Percentiles rank a stretch among this genome's conserved stretches.
Conservation (phyloP, 2,113 vertebrate genomes). For the Tragelaphus buxtoni region DNA sequence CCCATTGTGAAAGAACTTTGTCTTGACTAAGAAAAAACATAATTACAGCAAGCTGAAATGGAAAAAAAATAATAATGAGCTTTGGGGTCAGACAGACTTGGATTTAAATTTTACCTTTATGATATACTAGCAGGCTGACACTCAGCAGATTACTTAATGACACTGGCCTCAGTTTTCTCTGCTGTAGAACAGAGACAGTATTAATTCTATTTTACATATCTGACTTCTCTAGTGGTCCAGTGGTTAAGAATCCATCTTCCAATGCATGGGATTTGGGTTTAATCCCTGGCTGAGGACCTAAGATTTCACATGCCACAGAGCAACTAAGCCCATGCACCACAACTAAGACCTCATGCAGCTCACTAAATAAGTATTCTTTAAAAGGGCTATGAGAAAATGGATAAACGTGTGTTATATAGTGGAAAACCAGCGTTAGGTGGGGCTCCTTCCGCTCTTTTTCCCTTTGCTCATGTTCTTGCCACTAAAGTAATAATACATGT, state of each 20-base stretch:
- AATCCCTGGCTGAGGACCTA: neutral
- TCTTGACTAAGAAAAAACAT: neutral
- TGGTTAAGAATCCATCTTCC: neutral
- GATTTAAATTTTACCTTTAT: neutral
- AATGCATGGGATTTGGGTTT: neutral
- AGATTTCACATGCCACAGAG: neutral
- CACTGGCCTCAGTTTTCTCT: neutral
- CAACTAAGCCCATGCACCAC: neutral
- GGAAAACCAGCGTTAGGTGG: neutral
- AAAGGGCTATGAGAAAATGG: neutral
- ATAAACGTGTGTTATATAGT: neutral
- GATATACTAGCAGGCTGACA: neutral
- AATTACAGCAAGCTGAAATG: neutral
- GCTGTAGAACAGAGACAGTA: neutral
- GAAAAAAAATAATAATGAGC: neutral
- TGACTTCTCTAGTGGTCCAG: neutral
- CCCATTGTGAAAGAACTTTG: neutral
- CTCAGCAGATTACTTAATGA: neutral
- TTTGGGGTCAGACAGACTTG: neutral
- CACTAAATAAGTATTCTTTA: neutral
- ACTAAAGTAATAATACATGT: neutral
- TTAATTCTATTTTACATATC: neutral
- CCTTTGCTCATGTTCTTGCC: neutral
- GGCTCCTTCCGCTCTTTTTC: neutral
- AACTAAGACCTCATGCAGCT: neutral